A percentile compares a stretch with the other conserved stretches of the same genome.
Conservation (phyloP, 2,113 vertebrate genomes). For the Plestiodon gilberti region DNA sequence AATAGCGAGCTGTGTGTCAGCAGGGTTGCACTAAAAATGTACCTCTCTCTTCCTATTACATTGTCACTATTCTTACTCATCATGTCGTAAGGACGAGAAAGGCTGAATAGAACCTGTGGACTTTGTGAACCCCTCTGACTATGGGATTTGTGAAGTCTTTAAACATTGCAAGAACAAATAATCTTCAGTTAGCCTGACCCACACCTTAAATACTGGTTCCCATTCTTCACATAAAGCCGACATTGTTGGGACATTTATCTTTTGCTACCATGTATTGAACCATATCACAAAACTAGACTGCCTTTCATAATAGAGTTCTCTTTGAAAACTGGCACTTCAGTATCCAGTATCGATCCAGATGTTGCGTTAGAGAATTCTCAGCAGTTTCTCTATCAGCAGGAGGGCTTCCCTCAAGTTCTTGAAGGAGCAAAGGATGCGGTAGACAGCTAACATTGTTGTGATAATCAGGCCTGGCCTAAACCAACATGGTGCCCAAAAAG, state of each 20-base stretch:
- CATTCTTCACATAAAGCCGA: conserved; percentile 1
- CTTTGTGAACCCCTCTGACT: not conserved
- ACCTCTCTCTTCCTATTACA: conserved; percentile 11
- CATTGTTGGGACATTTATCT: conserved; percentile 10
- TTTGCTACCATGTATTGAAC: conserved; percentile 2
- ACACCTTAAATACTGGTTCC: conserved; percentile 5
- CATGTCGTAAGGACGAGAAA: not conserved
- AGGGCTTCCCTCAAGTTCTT: not conserved
- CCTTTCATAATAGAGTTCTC: not conserved
- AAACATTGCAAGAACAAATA: conserved; percentile 7
- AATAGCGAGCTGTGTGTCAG: not conserved
- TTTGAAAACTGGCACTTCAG: not conserved
- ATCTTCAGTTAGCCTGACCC: not conserved
- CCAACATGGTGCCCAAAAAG: too few relatives aligned
- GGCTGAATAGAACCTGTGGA: not conserved
- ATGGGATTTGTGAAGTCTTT: not conserved
- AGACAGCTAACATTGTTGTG: not conserved
- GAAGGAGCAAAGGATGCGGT: not conserved
- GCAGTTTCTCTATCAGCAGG: not conserved
- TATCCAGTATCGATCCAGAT: conserved; percentile 8
- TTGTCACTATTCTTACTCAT: not conserved
- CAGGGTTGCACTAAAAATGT: conserved; percentile 5
- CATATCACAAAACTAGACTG: not conserved
- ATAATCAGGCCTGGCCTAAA: not conserved
- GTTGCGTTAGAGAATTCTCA: conserved; percentile 1